Base-by-base conservation (phyloP, 1,140 invertebrate genomes). In the honey bee (Apis mellifera) region DNA sequence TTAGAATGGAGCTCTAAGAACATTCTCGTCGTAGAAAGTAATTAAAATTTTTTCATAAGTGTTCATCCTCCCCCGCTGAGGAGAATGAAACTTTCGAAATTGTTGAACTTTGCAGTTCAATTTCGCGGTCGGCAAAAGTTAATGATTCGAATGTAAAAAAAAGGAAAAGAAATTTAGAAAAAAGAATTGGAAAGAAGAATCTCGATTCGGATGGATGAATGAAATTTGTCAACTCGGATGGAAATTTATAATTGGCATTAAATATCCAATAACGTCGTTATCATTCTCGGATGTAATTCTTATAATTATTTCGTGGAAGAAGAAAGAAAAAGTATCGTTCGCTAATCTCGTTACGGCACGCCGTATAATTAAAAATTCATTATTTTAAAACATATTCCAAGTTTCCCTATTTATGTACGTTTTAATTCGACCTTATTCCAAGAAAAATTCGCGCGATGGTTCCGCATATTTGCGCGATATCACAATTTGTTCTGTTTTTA, bases 11-110 rank as follows among this genome's bases (percentile, higher is more conserved):
- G 11, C 15, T n/a, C 23, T 17, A 52, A 65, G 70, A 59, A 75
- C 32, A 52, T 75, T 75, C 72, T 59, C 60, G n/a, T 19, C 5
- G 9, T 32, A 17, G 57, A 42, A 72, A 54, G 15, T 78, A 78
- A 70, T 78, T 60, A 71, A 78, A 64, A 54, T 72, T 62, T 52
- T 54, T 62, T 9, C 17, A 21, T 17, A 42, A 62, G 12, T 48
- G 19, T 3, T 60, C 32, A 42, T 42, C 32, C 32, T 42, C 32
- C 11, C 9, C 11, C 9, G 11, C 19, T 0, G 3, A n/a, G n/a
- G 23, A 17, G 8, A 21, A 42, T 71, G 48, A 62, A 42, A 78
- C 26, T 60, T 54, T 0, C 15, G 12, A 70, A 32, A n/a, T 42
- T n/a, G 11, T 15, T 9, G 4, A 79, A 62, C 57, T 60, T n/a